These are phyloP conservation scores for Lemur catta DNA, from an alignment of 2,797 vertebrate genomes.

Conservation along the genomic window DNA sequence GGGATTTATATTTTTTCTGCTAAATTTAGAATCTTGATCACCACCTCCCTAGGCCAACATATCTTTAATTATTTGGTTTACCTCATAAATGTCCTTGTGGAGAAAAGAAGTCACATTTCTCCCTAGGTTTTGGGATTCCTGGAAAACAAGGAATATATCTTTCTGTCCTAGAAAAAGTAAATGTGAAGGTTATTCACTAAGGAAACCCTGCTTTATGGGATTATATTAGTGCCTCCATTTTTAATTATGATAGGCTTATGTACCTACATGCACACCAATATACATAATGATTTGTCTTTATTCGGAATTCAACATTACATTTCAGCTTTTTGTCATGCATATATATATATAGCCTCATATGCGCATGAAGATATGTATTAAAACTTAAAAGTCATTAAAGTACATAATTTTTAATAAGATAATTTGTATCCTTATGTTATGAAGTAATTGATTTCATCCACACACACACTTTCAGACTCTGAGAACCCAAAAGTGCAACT, in stretches of 20 bases:
- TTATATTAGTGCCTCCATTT: neutral
- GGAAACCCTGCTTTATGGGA: neutral
- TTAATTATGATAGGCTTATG: neutral
- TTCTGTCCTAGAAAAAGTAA: neutral
- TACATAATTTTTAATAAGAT: neutral
- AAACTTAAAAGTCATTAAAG: neutral
- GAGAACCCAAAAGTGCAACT: neutral
- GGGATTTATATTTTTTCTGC: neutral
- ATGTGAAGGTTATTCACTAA: neutral
- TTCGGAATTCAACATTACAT: neutral
- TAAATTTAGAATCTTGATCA: neutral
- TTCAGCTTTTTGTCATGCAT: neutral
- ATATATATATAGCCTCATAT: neutral
- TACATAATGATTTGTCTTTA: neutral
- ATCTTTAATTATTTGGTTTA: neutral
- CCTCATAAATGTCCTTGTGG: neutral
- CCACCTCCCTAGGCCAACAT: neutral
- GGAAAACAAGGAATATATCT: neutral
- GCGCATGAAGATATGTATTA: neutral
- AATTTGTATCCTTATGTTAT: neutral
- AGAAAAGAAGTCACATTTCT: neutral
- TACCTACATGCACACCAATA: neutral
- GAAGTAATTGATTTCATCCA: neutral
- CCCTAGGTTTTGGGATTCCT: neutral
- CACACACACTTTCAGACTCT: neutral